Base-by-base conservation (phyloP, 2,113 vertebrate species). In the Aspiorhynchus laticeps region DNA sequence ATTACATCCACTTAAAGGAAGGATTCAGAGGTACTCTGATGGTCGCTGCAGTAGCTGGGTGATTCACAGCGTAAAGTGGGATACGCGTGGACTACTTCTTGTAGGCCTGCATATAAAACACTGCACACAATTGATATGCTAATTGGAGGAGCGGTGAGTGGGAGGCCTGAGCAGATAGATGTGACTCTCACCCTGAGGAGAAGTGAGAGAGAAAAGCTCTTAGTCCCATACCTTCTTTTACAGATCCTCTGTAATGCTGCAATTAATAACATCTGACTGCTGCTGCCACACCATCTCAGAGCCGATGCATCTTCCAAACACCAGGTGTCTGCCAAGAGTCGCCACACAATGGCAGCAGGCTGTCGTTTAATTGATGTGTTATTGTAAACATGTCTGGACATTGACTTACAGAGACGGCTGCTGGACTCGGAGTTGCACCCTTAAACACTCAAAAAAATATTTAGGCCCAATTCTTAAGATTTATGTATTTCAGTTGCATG, bases 191-290 rank as follows among this genome's bases (percentile, higher is more conserved):
- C 78, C 59, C 69, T 38, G 87, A 87, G 69, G 81, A 88, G 46
- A 73, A 43, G 80, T 38, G 46, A 21, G 38, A 36, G 24, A 87
- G 85, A 86, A 71, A 74, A 65, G 59, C 41, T 38, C 71, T 88
- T 89, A 28, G 84, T 88, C 41, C 78, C 24, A 24, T 59, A 88
- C 67, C 33, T 80, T 61, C 69, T 74, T 76, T 87, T 67, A 31
- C 82, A 87, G 74, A 87, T 79, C 46, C 86, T 51, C 85, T 59
- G 24, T 71, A 79, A 87, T 80, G 79, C 86, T 80, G 43, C 79
- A 84, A 86, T 86, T 80, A 88, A 86, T 85, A 89, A 89, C 73
- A 83, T 78, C 61, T 59, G 46, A 79, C 88, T 79, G 86, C 78
- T 89, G 31, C 84, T 86, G 80, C 83, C 86, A 83, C 79, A 8